These are phyloP conservation scores for Stenichneumon culpator DNA, from an alignment of 2,888 invertebrate genomes.

Conservation along the genomic window DNA sequence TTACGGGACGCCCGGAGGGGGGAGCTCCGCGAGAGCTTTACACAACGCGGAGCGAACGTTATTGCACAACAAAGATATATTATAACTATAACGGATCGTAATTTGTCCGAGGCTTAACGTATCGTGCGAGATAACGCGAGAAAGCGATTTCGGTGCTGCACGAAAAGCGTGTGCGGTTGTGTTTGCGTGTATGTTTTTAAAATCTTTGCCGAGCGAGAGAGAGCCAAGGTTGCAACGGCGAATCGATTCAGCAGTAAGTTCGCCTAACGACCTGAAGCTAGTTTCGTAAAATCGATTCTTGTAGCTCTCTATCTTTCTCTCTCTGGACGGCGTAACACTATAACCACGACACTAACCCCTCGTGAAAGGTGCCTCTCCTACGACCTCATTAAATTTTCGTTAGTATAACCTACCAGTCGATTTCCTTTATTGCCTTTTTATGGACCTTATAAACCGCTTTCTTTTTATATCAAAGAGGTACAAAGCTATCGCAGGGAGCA, in stretches of 20 bases:
- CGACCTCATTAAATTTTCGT: slow-evolving; percentile 47
- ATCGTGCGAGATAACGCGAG: slow-evolving; percentile 42
- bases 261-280: slow-evolving; percentile 45
- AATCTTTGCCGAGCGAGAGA: slow-evolving; percentile 26
- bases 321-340: background rate
- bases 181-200: background rate
- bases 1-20: slow-evolving; percentile 12
- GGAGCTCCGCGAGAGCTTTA: slow-evolving; percentile 8
- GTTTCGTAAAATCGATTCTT: slow-evolving; percentile 51
- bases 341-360: slow-evolving; percentile 20
- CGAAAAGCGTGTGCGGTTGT: slow-evolving; percentile 25
- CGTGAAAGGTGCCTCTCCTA: slow-evolving; percentile 8
- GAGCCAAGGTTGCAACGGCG: background rate
- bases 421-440: background rate
- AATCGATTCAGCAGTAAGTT: slow-evolving; percentile 46
- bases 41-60: slow-evolving; percentile 22
- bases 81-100: background rate
- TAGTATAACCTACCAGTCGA: background rate
- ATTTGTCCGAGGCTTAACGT: slow-evolving; percentile 42
- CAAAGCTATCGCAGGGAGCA: background rate
- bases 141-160: slow-evolving; percentile 44
- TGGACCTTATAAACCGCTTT: background rate
- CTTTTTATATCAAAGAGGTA: background rate
- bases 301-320: background rate
- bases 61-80: slow-evolving; percentile 18